phyloP scores from a whole-genome alignment of 1,140 invertebrate species.

The Rhyacophila brunnea region DNA sequence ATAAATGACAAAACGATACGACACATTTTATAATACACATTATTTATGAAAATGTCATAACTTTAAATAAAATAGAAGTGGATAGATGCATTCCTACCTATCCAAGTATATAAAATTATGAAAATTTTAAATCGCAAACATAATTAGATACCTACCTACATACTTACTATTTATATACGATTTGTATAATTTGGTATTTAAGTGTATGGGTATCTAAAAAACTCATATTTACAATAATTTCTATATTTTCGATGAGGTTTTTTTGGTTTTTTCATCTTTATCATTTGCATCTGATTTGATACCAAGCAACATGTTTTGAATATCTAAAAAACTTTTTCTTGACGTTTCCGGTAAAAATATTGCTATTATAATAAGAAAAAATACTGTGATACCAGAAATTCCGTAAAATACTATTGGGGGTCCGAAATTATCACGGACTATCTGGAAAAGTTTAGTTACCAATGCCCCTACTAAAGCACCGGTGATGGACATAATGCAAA shows the following conservation, averaged over 20 bases:
- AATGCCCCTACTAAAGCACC: constrained; percentile 20
- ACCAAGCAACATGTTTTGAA: constrained; percentile 25
- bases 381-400: constrained; percentile 9
- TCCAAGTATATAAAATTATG: no score
- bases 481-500: constrained; percentile 55
- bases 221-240: no score
- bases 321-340: constrained; percentile 30
- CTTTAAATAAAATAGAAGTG: no score
- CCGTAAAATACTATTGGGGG: constrained; percentile 19
- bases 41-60: no score
- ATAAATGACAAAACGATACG: no score
- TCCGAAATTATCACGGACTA: constrained; percentile 25
- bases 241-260: neutral
- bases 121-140: no score
- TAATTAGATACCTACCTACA: no score
- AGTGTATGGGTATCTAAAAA: no score
- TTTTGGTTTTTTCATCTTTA: neutral
- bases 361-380: constrained; percentile 10
- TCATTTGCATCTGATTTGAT: neutral
- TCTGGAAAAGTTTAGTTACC: constrained; percentile 32
- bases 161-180: no score
- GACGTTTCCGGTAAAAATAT: constrained; percentile 30
- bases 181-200: no score
- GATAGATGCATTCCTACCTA: no score
- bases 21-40: no score